Base-by-base conservation (phyloP, 2,113 vertebrate genomes). In the Melanerpes formicivorus region DNA sequence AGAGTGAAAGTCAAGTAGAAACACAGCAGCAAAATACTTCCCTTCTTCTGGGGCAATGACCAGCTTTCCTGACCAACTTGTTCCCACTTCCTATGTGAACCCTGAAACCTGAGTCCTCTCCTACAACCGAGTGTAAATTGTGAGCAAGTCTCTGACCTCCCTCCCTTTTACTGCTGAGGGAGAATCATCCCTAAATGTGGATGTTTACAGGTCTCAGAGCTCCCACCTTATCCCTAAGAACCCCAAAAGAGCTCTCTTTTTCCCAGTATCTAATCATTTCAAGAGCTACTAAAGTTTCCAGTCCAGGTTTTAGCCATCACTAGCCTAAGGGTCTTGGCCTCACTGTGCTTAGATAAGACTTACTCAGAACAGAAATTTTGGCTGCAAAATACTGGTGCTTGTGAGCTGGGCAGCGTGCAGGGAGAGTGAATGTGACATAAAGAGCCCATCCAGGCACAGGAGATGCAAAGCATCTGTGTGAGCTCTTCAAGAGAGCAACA, bases 401-500 rank as follows among this genome's bases (percentile, higher is more conserved):
- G 44, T 94, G 82, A 87, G 62, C 76, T 80, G 58, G 7, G 84
- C 76, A 91, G 59, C 65, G 54, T 42, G 34, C 63, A 69, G 69
- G 1, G 82, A 80, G 52, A 88, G 69, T 25, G 66, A 79, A 75
- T 69, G 69, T 80, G 82, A 29, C 80, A 80, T 12, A 69, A 46
- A 67, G 91, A 86, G 80, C 87, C 77, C 63, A 90, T 77, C 22
- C 2, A 0, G 69, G 82, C 71, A 80, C 40, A 59, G 73, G 80
- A 88, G 76, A 78, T 80, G 75, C 87, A 86, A 95, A 95, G 29
- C 69, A 91, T 91, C 91, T 88, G 79, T 46, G 62, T 44, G 87
- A 92, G 87, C 73, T 58, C 82, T 90, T 95, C 93, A 88, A 84
- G 90, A 95, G 63, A 81, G 80, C 66, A 93, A 66, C 58, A 73